phyloP scores from a whole-genome alignment of 1,140 invertebrate species.

The Ooceraea biroi region DNA sequence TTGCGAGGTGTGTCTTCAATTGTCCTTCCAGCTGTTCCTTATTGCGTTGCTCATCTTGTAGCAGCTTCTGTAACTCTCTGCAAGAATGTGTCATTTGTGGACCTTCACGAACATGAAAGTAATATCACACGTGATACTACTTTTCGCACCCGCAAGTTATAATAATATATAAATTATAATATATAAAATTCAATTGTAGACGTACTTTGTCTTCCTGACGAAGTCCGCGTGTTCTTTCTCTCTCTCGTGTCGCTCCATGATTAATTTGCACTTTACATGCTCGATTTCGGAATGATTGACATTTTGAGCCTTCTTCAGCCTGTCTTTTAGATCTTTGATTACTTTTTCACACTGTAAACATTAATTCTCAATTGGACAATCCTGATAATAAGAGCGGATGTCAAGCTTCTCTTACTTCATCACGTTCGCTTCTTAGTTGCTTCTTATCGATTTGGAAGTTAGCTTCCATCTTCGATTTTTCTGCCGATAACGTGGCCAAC shows the following conservation, averaged over 20 bases:
- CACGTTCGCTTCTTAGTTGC: conserved; percentile 89
- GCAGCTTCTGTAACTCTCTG: conserved; percentile 89
- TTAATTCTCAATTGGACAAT: conserved; percentile 30
- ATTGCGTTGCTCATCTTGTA: conserved; percentile 87
- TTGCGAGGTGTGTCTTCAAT: conserved; percentile 85
- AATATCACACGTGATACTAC: neutral
- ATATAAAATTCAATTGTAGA: neutral
- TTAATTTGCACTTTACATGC: conserved; percentile 90
- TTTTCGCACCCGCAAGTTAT: neutral
- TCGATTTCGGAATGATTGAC: conserved; percentile 88
- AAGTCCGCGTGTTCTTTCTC: conserved; percentile 93
- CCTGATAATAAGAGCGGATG: neutral
- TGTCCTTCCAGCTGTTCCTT: conserved; percentile 89
- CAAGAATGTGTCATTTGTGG: conserved; percentile 7
- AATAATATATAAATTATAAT: neutral
- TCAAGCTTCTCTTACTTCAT: conserved; percentile 82
- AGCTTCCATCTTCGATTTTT: conserved; percentile 94
- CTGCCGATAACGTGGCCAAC: conserved; percentile 91
- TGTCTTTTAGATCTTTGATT: conserved; percentile 88
- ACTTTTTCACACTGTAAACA: conserved; percentile 88
- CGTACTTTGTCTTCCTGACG: conserved; percentile 88
- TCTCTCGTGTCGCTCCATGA: conserved; percentile 91
- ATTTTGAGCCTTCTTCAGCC: conserved; percentile 87
- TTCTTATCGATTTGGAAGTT: conserved; percentile 93
- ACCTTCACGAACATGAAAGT: neutral